Percentiles rank a stretch among this genome's conserved stretches.
Evolutionary conservation across 1,140 invertebrate species (phyloP).

Genomic region (Eurytemora carolleeae): DNA sequence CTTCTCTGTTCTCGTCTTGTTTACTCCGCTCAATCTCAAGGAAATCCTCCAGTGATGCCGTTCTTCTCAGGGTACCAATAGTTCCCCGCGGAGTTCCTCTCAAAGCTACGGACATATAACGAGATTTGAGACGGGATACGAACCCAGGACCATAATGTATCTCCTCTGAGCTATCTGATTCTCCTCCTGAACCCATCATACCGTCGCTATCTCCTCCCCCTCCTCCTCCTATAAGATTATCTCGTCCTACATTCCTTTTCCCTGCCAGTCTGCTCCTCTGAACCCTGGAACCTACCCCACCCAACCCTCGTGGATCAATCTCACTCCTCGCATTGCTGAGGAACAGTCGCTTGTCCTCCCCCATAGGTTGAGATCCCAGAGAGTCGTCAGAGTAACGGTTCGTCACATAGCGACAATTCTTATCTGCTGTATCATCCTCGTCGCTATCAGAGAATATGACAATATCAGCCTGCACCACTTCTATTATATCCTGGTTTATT

Average conservation of each 20-base stretch:
- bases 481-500: too few species aligned
- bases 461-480: too few species aligned
- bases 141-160: constrained; percentile 74
- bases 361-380: too few species aligned
- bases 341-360: background rate
- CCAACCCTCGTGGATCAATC: too few species aligned
- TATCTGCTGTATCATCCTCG: too few species aligned
- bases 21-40: constrained; percentile 35
- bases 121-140: constrained; percentile 59
- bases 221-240: background rate
- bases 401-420: too few species aligned
- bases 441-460: too few species aligned
- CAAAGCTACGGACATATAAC: constrained; percentile 56
- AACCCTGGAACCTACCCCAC: background rate
- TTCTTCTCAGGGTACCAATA: constrained; percentile 37
- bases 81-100: constrained; percentile 39
- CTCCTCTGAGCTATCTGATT: constrained; percentile 35
- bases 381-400: too few species aligned
- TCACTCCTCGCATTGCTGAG: too few species aligned
- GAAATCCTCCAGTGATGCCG: constrained; percentile 60
- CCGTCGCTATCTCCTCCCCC: background rate
- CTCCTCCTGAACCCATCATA: background rate
- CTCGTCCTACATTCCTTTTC: background rate
- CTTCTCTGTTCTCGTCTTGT: too few species aligned
- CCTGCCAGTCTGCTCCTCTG: background rate